Conservation (phyloP, 2,888 invertebrate genomes). For the Eustalomyia histrio region DNA sequence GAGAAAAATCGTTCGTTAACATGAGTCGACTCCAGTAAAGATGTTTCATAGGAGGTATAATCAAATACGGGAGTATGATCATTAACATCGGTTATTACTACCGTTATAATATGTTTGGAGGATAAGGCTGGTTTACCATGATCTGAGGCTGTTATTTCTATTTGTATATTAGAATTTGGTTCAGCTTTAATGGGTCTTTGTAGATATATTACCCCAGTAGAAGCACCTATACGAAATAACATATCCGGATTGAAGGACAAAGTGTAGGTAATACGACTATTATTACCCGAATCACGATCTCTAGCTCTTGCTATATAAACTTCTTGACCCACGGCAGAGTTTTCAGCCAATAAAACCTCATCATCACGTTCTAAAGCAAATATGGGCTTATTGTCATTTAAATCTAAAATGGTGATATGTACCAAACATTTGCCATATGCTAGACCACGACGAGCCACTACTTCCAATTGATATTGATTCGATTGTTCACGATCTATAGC, state of each 20-base stretch:
- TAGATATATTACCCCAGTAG: conserved; percentile 93
- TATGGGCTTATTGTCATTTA: conserved; percentile 94
- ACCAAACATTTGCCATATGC: conserved; percentile 89
- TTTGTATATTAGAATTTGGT: conserved; percentile 85
- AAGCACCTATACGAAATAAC: conserved; percentile 90
- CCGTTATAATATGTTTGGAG: conserved; percentile 86
- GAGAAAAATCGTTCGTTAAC: conserved; percentile 95
- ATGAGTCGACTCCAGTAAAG: conserved; percentile 92
- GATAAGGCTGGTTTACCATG: conserved; percentile 88
- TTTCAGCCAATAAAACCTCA: conserved; percentile 89
- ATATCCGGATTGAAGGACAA: conserved; percentile 89
- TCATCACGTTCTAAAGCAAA: conserved; percentile 88
- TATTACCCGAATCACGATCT: conserved; percentile 93
- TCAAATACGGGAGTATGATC: conserved; percentile 97
- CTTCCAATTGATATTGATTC: conserved; percentile 87
- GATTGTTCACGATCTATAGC: conserved; percentile 91
- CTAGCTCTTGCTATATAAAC: conserved; percentile 92
- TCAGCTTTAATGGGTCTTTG: conserved; percentile 88
- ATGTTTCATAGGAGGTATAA: conserved; percentile 94
- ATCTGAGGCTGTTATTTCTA: conserved; percentile 93
- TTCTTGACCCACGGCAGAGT: conserved; percentile 96
- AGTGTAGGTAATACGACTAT: conserved; percentile 90
- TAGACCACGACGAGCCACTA: conserved; percentile 89
- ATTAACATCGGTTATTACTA: conserved; percentile 92
- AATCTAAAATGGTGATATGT: conserved; percentile 89